These are phyloP conservation scores for Neodontobutis hainanensis DNA, from an alignment of 2,113 vertebrate genomes.

Conservation along the genomic window DNA sequence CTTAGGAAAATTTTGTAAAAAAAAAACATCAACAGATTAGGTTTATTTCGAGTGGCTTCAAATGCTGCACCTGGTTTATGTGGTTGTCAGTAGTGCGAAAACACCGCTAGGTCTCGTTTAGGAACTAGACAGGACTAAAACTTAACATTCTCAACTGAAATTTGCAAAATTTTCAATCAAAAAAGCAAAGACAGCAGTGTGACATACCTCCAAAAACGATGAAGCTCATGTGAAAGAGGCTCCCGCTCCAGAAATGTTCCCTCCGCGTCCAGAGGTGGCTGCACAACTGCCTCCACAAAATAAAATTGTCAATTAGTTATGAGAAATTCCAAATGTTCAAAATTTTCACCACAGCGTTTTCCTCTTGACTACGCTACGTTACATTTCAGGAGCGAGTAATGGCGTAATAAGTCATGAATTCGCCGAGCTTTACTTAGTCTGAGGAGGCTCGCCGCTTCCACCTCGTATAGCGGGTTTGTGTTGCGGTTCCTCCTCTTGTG, in stretches of 20 bases:
- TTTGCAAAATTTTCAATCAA: constrained; percentile 61
- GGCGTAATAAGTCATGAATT: constrained; percentile 55
- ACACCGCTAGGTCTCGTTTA: constrained; percentile 20
- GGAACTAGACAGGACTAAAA: constrained; percentile 11
- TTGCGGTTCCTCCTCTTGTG: constrained; percentile 67
- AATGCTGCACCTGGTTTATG: constrained; percentile 58
- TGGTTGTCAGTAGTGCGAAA: constrained; percentile 13
- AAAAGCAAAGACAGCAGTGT: constrained; percentile 41
- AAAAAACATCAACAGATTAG: constrained; percentile 68
- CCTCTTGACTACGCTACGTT: constrained; percentile 52
- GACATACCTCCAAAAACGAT: constrained; percentile 78
- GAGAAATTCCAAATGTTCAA: constrained; percentile 69
- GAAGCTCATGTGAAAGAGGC: constrained; percentile 75
- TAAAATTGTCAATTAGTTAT: constrained; percentile 74
- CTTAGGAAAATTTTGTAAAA: constrained; percentile 56
- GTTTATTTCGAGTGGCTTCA: constrained; percentile 51
- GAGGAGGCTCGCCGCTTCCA: constrained; percentile 45
- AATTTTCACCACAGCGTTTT: constrained; percentile 34
- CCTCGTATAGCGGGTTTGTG: constrained; percentile 46
- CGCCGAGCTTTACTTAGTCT: constrained; percentile 44
- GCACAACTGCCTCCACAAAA: constrained; percentile 67
- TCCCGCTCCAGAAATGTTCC: constrained; percentile 66
- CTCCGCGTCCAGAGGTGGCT: constrained; percentile 68
- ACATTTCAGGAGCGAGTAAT: constrained; percentile 68
- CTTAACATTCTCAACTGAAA: constrained; percentile 49